Conservation (phyloP, 2,113 vertebrate genomes). For the Marmota monax region DNA sequence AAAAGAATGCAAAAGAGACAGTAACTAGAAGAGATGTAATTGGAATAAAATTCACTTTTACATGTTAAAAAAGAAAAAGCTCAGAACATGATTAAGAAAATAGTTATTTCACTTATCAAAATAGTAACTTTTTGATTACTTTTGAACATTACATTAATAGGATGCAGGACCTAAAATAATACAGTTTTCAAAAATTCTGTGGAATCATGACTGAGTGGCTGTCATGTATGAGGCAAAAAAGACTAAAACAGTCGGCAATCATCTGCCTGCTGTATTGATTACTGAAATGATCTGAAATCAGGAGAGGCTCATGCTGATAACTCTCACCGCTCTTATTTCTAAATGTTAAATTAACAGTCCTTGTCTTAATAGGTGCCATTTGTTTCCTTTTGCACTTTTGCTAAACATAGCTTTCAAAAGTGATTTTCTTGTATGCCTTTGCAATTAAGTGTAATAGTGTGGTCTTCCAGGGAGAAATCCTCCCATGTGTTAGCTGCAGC, state of each 20-base stretch:
- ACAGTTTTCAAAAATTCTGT: not conserved
- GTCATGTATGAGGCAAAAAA: not conserved
- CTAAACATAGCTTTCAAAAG: not conserved
- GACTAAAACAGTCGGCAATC: not conserved
- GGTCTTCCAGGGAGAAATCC: not conserved
- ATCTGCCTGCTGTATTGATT: not conserved
- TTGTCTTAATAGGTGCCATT: not conserved
- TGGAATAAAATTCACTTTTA: too few relatives aligned
- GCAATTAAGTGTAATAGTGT: not conserved
- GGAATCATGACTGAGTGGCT: not conserved
- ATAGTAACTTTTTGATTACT: not conserved
- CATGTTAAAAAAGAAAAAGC: not conserved
- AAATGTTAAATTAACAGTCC: not conserved
- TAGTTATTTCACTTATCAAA: not conserved
- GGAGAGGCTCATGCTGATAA: not conserved
- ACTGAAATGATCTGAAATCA: not conserved
- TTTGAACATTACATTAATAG: not conserved
- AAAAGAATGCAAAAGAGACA: not conserved
- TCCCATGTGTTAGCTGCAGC: fast-evolving
- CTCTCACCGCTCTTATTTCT: not conserved
- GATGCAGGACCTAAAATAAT: not conserved
- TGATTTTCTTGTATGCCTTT: not conserved
- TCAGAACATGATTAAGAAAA: not conserved
- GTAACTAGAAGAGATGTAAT: not conserved
- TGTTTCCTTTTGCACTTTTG: not conserved